Conservation (phyloP, 1,140 invertebrate species). For the Vanessa tameamea region DNA sequence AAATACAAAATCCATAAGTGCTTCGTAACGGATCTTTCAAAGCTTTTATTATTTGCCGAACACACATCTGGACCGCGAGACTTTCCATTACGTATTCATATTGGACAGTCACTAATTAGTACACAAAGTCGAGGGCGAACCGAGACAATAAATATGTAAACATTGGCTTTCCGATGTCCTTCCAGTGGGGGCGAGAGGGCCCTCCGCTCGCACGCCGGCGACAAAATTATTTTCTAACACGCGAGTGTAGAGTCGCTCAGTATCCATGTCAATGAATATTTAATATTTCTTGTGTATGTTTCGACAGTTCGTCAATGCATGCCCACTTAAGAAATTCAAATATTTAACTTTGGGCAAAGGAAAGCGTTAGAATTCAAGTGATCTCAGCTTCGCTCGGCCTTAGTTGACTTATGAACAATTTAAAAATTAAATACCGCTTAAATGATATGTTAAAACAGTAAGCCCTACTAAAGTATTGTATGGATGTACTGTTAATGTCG, state of each 20-base stretch:
- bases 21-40: slow-evolving; percentile 67
- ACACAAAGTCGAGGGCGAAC: slow-evolving; percentile 74
- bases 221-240: slow-evolving; percentile 62
- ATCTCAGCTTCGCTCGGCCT: slow-evolving; percentile 69
- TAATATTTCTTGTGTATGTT: slow-evolving; percentile 70
- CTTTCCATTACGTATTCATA: slow-evolving; percentile 78
- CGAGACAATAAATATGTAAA: slow-evolving; percentile 68
- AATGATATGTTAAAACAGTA: slow-evolving; percentile 73
- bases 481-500: slow-evolving; percentile 37
- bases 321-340: slow-evolving; percentile 79
- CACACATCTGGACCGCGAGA: slow-evolving; percentile 72
- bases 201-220: slow-evolving; percentile 42
- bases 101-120: slow-evolving; percentile 79
- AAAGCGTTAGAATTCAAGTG: slow-evolving; percentile 81
- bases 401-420: slow-evolving; percentile 77
- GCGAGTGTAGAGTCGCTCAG: slow-evolving; percentile 49
- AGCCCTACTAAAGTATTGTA: slow-evolving; percentile 48
- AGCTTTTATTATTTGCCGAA: slow-evolving; percentile 73
- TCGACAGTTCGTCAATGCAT: slow-evolving; percentile 73
- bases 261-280: slow-evolving; percentile 72
- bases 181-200: slow-evolving; percentile 49
- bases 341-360: slow-evolving; percentile 78
- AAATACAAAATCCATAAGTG: slow-evolving; percentile 64
- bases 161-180: slow-evolving; percentile 63
- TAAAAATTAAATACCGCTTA: slow-evolving; percentile 76